A percentile compares a stretch with the other conserved stretches of the same genome.
These are phyloP conservation scores for Physella acuta DNA, from an alignment of 1,140 invertebrate species.

Conservation along the genomic window DNA sequence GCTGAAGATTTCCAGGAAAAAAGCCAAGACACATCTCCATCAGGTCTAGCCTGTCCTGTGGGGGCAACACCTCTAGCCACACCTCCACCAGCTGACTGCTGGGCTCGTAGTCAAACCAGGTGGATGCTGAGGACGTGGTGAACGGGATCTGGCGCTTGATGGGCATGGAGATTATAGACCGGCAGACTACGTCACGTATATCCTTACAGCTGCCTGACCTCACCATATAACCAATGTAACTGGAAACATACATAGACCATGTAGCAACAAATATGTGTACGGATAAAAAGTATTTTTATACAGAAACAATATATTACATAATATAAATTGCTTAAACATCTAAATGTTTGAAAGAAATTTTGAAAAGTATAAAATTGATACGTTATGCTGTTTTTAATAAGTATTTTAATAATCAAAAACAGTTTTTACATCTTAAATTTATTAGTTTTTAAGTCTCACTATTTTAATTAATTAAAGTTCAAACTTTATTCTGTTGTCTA, in stretches of 20 bases:
- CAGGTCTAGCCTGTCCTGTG: slow-evolving; percentile 14
- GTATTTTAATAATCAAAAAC: no score
- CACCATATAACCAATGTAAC: slow-evolving; percentile 5
- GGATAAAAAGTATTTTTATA: no score
- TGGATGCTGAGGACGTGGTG: slow-evolving; percentile 10
- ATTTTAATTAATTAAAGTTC: no score
- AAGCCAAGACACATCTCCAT: slow-evolving; percentile 35
- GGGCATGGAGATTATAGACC: slow-evolving; percentile 37
- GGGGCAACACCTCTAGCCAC: slow-evolving; percentile 32
- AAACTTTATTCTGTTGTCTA: no score
- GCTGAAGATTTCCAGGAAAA: slow-evolving; percentile 41
- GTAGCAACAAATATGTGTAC: no score
- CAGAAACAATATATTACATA: no score
- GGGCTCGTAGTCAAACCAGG: slow-evolving; percentile 38
- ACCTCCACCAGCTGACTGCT: slow-evolving; percentile 40
- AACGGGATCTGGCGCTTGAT: slow-evolving; percentile 34
- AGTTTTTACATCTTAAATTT: no score
- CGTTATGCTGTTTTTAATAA: no score
- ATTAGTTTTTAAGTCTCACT: no score
- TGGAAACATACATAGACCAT: background rate
- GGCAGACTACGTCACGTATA: slow-evolving; percentile 29
- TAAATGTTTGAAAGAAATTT: no score
- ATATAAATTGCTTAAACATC: no score
- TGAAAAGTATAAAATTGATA: no score
- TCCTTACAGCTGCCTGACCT: slow-evolving; percentile 1